phyloP scores from a whole-genome alignment of 2,113 vertebrate genomes.

The Podocnemis expansa region DNA sequence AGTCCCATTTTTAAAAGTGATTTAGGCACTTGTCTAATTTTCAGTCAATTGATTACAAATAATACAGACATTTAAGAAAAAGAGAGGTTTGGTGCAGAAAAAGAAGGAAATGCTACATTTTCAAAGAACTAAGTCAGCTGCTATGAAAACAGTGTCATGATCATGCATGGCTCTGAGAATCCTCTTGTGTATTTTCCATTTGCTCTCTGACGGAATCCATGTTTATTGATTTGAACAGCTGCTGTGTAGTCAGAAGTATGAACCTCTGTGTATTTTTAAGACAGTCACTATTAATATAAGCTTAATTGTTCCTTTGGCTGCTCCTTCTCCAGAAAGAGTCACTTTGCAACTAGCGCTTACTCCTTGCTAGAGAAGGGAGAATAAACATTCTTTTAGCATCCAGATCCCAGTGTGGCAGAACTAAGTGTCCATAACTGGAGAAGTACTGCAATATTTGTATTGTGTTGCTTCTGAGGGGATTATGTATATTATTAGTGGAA shows the following conservation, averaged over 20 bases:
- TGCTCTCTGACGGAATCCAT: background rate
- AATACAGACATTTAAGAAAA: fast-evolving
- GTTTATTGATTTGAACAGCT: background rate
- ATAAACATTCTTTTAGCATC: slow-evolving; percentile 10
- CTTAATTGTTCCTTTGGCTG: background rate
- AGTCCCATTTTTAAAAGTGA: fast-evolving
- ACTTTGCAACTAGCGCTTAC: background rate
- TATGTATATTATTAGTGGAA: background rate
- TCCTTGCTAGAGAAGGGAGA: background rate
- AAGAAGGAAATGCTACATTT: background rate
- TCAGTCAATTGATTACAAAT: background rate
- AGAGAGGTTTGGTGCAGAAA: background rate
- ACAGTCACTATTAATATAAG: background rate
- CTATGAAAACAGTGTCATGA: background rate
- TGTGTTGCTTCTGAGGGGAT: background rate
- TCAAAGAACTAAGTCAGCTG: background rate
- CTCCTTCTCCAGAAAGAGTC: background rate
- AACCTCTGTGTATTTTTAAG: background rate
- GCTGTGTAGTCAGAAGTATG: background rate
- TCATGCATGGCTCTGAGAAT: background rate
- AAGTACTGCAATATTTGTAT: background rate
- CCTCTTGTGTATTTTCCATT: fast-evolving
- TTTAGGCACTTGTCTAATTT: background rate
- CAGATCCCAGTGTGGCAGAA: background rate
- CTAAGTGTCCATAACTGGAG: background rate